A percentile compares a stretch with the other conserved stretches of the same genome.
Conservation (phyloP, 2,113 vertebrate species). For the Myrmecophaga tridactyla region DNA sequence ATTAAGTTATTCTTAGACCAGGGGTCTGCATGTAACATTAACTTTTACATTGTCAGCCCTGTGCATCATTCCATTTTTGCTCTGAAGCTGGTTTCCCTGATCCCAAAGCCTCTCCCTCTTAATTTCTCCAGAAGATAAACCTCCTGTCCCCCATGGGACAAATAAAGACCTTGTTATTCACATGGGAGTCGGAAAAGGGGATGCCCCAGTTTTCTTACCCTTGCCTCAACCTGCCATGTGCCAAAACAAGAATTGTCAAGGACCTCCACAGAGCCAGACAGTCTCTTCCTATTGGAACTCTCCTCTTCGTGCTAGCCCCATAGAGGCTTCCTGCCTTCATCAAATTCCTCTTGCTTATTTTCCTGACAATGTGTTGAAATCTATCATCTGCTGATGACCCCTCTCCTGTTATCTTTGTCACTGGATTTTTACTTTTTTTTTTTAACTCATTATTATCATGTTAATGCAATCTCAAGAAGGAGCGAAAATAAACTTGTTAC, state of each 20-base stretch:
- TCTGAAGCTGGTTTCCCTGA: background rate
- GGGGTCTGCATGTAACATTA: background rate
- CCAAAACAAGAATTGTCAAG: too few relatives aligned
- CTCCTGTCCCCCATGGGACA: background rate
- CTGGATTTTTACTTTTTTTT: background rate
- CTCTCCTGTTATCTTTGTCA: constrained; percentile 39
- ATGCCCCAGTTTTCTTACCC: background rate
- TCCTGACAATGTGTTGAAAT: background rate
- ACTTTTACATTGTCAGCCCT: background rate
- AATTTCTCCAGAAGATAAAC: background rate
- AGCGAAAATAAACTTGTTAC: background rate
- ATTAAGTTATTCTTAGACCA: background rate
- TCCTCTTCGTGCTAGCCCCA: accelerated
- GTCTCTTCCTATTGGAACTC: accelerated
- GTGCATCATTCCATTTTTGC: background rate
- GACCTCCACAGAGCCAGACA: background rate
- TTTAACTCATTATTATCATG: background rate
- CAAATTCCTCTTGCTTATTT: background rate
- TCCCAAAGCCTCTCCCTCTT: background rate
- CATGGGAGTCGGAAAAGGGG: background rate
- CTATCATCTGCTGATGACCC: background rate
- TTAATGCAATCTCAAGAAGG: background rate
- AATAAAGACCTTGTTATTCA: background rate
- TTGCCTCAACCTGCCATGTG: background rate
- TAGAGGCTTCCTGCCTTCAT: background rate